A percentile compares a stretch with the other conserved stretches of the same genome.
These are phyloP conservation scores for Drosophila pandora DNA, from an alignment of 1,140 invertebrate genomes.

Conservation along the genomic window DNA sequence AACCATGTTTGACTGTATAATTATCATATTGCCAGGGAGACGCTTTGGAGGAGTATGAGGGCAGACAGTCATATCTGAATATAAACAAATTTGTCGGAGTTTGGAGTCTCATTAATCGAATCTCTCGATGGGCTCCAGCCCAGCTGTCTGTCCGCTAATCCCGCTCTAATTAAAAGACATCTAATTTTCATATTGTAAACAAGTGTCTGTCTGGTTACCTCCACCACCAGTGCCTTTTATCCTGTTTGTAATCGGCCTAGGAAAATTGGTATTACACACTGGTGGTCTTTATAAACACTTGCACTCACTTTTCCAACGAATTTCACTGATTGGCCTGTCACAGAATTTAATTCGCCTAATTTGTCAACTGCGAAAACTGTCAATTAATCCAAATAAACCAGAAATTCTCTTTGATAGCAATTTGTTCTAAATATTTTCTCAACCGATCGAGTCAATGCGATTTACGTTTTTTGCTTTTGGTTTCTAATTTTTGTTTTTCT, in stretches of 20 bases:
- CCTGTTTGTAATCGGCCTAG: background rate
- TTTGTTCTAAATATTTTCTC: slow-evolving; percentile 35
- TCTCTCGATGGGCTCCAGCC: slow-evolving; percentile 17
- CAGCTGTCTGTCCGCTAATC: slow-evolving; percentile 38
- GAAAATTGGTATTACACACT: background rate
- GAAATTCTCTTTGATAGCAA: slow-evolving; percentile 7
- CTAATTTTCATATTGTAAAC: slow-evolving; percentile 50
- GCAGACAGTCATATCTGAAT: slow-evolving; percentile 31
- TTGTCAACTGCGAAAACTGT: slow-evolving; percentile 38
- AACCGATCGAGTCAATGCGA: slow-evolving; percentile 11
- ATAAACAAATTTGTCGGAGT: slow-evolving; percentile 12
- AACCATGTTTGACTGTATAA: background rate
- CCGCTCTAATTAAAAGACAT: slow-evolving; percentile 19
- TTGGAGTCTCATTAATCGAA: slow-evolving; percentile 20
- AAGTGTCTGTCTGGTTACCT: slow-evolving; percentile 33
- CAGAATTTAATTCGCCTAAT: slow-evolving; percentile 25
- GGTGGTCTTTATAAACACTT: slow-evolving; percentile 1
- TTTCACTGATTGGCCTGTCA: slow-evolving; percentile 34
- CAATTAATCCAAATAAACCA: slow-evolving; percentile 40
- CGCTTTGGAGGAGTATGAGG: background rate
- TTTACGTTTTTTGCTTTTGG: slow-evolving; percentile 8
- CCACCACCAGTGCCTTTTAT: background rate
- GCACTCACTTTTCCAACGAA: slow-evolving; percentile 34
- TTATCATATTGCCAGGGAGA: slow-evolving; percentile 8
- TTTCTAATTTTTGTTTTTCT: slow-evolving; percentile 36